phyloP scores from a whole-genome alignment of 92 coral and sea anemone species.

The Phenganax stokvisi region DNA sequence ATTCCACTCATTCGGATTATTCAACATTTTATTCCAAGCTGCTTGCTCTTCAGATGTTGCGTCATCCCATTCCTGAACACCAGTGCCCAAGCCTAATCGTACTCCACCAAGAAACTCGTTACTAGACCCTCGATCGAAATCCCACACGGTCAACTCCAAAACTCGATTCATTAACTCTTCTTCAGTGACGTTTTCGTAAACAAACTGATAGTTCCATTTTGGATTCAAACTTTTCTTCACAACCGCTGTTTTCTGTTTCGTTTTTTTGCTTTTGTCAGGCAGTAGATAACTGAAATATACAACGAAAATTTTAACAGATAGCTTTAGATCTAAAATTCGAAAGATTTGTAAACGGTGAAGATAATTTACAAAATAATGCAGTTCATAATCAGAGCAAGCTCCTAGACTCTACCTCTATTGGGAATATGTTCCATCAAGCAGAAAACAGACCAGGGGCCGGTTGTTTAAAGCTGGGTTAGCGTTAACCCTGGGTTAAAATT shows the following conservation, averaged over 20 bases:
- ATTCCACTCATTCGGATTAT: conserved; percentile 75
- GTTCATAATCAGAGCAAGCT: no score
- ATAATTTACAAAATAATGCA: no score
- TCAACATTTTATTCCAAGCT: conserved; percentile 90
- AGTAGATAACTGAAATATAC: conserved; percentile 66
- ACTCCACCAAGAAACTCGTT: conserved; percentile 95
- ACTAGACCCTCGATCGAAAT: conserved; percentile 90
- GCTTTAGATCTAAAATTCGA: background rate
- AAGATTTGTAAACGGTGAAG: no score
- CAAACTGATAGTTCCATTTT: conserved; percentile 68
- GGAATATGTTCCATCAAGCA: no score
- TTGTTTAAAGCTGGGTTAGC: no score
- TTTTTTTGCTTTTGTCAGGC: conserved; percentile 91
- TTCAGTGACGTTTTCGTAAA: conserved; percentile 64
- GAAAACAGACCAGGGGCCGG: no score
- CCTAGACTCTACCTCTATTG: no score
- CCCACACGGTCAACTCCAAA: conserved; percentile 99
- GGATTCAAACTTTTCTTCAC: conserved; percentile 86
- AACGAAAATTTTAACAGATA: background rate
- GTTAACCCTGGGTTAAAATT: no score
- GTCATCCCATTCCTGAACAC: conserved; percentile 82
- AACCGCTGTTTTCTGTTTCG: conserved; percentile 82
- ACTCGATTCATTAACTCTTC: conserved; percentile 88
- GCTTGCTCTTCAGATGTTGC: conserved; percentile 72
- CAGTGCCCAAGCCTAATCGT: conserved; percentile 81